These are phyloP conservation scores for Drosophila longiperda DNA, from an alignment of 2,888 invertebrate genomes.

Conservation along the genomic window DNA sequence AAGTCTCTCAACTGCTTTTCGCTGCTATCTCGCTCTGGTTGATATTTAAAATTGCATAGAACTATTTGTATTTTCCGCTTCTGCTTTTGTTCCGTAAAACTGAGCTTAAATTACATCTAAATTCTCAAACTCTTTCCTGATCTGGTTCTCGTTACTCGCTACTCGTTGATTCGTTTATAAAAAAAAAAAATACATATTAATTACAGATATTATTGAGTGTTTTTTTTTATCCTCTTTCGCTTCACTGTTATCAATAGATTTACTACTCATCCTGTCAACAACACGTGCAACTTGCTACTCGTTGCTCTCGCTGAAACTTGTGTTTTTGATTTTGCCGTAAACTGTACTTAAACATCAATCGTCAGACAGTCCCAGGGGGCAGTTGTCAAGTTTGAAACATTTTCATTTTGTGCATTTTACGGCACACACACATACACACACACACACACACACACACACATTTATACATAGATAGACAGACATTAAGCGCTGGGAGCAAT, in stretches of 20 bases:
- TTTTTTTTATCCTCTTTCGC: not conserved
- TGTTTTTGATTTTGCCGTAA: slow-evolving; percentile 6
- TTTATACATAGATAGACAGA: slow-evolving; percentile 22
- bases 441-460: slow-evolving; percentile 4
- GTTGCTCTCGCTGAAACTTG: not conserved
- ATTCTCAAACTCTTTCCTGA: not conserved
- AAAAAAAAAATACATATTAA: not conserved
- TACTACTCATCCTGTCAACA: not conserved
- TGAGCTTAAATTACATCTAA: not conserved
- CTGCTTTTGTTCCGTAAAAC: not conserved
- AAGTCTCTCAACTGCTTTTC: not conserved
- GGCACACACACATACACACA: slow-evolving; percentile 1
- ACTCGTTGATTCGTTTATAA: not conserved
- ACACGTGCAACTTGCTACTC: not conserved
- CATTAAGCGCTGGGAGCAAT: slow-evolving; percentile 70
- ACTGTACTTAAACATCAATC: slow-evolving; percentile 59
- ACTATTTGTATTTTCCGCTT: not conserved
- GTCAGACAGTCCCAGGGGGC: slow-evolving; percentile 39
- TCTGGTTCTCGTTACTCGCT: slow-evolving; percentile 7
- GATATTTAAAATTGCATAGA: too few relatives aligned
- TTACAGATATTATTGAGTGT: not conserved
- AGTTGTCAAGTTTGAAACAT: slow-evolving; percentile 34
- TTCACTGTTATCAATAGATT: not conserved
- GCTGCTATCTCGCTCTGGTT: not conserved
- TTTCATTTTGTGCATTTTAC: slow-evolving; percentile 52